Base-by-base conservation (phyloP, 1,140 invertebrate genomes). In the Archivesica marissinica region DNA sequence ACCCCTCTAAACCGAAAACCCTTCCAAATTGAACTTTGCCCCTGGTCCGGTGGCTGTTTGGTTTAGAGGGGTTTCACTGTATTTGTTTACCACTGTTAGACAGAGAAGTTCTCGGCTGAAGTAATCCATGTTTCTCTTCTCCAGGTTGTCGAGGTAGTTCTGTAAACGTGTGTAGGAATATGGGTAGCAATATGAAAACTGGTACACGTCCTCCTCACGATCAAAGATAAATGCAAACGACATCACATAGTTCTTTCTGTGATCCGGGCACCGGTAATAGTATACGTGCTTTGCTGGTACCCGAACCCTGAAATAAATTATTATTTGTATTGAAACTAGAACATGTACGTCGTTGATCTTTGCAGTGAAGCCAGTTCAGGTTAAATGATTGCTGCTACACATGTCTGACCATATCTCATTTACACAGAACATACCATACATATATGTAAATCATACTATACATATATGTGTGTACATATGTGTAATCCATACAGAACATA, bases 211-310 rank as follows among this genome's bases (percentile, higher is more conserved):
- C 86, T 97, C 96, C 93, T 99, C 98, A 64, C 96, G 96, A 94
- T 99, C 98, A 92, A 99, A 99, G 25, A 96, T 96, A 93, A 99
- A 99, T 0, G 97, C 96, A 93, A 99, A 97, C 87, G 97, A 99
- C 28, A 99, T 95, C 7, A 99, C 97, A 92, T 98, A 98, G 84
- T 99, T 97, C 75, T 98, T 97, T 77, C 97, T 96, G 93, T 99
- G 98, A 85, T 97, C 96, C 15, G 96, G 95, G 30, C 98, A 99
- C 80, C 96, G 96, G 94, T 99, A 98, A 92, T 99, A 99, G 93
- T 98, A 99, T 0, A 99, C 97, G 92, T 98, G 95, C 50, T 97
- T 96, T 56, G 96, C 95, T n/a, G 97, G 96, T 88, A 99, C 96
- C 35, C 97, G 94, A 90, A 96, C 96, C 98, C 97, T 98, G 94